phyloP scores from a whole-genome alignment of 1,140 invertebrate species.

The Wiebesia pumilae region DNA sequence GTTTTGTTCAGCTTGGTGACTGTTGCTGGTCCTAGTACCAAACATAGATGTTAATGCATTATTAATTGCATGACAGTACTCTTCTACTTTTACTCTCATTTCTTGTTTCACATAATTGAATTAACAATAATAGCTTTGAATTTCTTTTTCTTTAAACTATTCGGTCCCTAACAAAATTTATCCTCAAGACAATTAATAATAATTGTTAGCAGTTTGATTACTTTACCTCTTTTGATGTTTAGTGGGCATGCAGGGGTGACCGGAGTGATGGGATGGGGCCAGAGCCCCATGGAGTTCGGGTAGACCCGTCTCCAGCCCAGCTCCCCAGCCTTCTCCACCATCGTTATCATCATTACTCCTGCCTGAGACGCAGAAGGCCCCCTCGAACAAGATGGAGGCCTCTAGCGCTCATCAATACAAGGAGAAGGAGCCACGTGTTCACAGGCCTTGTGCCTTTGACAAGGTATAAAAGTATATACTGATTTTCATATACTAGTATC shows the following conservation, averaged over 20 bases:
- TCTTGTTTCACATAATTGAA: background rate
- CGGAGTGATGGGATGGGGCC: constrained; percentile 76
- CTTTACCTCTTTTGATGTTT: constrained; percentile 50
- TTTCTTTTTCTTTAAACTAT: too few relatives aligned
- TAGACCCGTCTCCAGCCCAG: constrained; percentile 74
- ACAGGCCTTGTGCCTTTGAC: constrained; percentile 74
- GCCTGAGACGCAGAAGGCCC: constrained; percentile 71
- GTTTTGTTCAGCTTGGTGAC: too few relatives aligned
- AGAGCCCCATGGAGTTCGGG: constrained; percentile 77
- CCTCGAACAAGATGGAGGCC: constrained; percentile 74
- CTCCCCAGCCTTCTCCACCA: constrained; percentile 74
- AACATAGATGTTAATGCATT: background rate
- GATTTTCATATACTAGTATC: constrained; percentile 13
- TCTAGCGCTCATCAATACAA: constrained; percentile 72
- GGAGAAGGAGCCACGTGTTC: constrained; percentile 71
- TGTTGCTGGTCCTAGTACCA: too few relatives aligned
- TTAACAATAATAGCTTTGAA: background rate
- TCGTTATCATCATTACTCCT: constrained; percentile 73
- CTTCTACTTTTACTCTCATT: constrained; percentile 9
- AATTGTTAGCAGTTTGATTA: background rate
- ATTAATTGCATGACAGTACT: constrained; percentile 25
- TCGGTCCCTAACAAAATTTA: background rate
- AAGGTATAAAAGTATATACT: constrained; percentile 62
- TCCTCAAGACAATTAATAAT: background rate
- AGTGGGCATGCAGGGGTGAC: constrained; percentile 74